Base-by-base conservation (phyloP, 2,797 vertebrate species). In the Hozukius guyotensis region DNA sequence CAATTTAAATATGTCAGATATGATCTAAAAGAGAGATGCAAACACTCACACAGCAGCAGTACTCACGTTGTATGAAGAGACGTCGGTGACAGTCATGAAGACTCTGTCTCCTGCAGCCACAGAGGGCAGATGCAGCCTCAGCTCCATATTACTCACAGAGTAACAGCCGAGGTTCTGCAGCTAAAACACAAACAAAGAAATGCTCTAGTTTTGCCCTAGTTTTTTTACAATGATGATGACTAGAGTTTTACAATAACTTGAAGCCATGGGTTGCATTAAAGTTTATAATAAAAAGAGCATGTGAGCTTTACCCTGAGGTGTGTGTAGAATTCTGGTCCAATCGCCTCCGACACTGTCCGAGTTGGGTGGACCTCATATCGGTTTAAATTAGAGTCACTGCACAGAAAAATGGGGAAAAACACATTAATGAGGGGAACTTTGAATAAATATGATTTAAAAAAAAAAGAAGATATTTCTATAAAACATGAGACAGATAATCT, bases 91-190 rank as follows among this genome's bases (percentile, higher is more conserved):
- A 0, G 96, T 96, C 80, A 98, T 96, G 83, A 99, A 97, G 78
- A 96, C 82, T 22, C 72, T 77, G 67, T 95, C 95, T 70, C 81
- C 95, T 4, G 95, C 94, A 52, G 96, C 97, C 78, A 96, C 94
- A 0, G 97, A 94, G 0, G 98, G 98, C 76, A 98, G 94, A 57
- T 88, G 87, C 74, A 98, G 88, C 57, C 78, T 93, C 75, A 99
- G 78, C 79, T 96, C 94, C 86, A 99, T 74, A 14, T 97, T 96
- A 31, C 84, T 94, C 74, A 97, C 87, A 0, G 94, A 84, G 72
- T 97, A 98, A 81, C 98, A 99, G 76, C 97, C 98, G 0, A 97
- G 94, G 72, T 99, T 98, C 91, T 97, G 98, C 57, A 99, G 93
- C 98, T 99, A 36, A 32, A 77, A 87, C 55, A 69, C 24, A 88